Base-by-base conservation (phyloP, 2,113 vertebrate genomes). In the Amphiprion percula region DNA sequence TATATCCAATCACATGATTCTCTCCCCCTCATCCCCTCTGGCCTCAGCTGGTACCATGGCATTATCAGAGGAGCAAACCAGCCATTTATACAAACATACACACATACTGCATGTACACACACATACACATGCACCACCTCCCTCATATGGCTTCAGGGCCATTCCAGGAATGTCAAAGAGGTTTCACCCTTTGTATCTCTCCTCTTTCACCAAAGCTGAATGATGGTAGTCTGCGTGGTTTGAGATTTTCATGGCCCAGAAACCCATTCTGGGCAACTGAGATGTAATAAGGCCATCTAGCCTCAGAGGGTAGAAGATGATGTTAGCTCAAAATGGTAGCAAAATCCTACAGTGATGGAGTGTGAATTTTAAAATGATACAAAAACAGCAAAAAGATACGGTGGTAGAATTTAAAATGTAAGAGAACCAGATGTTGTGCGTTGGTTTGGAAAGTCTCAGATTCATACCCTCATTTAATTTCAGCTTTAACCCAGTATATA, bases 131-230 rank as follows among this genome's bases (percentile, higher is more conserved):
- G 55, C 66, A 64, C 72, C 62, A 61, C 53, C 72, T 69, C 80
- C 74, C 62, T 78, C 66, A 52, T 62, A 72, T 84, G 82, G 78
- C 91, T 88, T 39, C n/a, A 52, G 86, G 90, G 83, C 82, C 82
- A 88, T 93, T 90, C 87, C 75, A 83, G 80, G 87, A 82, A 91
- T 89, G 92, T 90, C 87, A 91, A 79, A 92, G 90, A 86, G 81
- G 82, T 90, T 91, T 91, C 81, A 80, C 61, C 79, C 74, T 88
- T 91, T 92, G 90, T 91, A 74, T 88, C 72, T 67, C 74, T 80
- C 67, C 73, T 89, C 83, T 80, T 92, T 93, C 83, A 84, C 68
- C 72, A 52, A 26, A 4, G 4, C 44, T 86, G 85, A 79, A 74
- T 83, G 83, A 90, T 80, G 88, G 80, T 58, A 63, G 70, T 71